Base-by-base conservation (phyloP, 2,113 vertebrate species). In the Ictidomys tridecemlineatus region DNA sequence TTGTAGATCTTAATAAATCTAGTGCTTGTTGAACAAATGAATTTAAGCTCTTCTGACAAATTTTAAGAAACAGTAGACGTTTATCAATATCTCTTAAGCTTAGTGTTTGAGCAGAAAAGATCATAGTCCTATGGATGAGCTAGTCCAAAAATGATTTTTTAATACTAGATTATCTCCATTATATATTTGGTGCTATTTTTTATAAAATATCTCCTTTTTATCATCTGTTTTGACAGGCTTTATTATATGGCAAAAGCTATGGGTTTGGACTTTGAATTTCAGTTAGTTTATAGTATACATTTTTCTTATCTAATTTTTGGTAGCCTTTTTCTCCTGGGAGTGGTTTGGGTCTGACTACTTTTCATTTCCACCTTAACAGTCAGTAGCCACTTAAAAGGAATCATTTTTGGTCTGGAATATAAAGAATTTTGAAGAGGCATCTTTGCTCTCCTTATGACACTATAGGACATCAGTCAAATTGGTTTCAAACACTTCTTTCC, bases 271-370 rank as follows among this genome's bases (percentile, higher is more conserved):
- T 97, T 92, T 95, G 72, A 91, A n/a, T 94, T 97, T 97, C 24
- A 76, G 89, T 80, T 98, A 91, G 95, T 98, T 96, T 96, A 91
- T 16, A 92, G 82, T 91, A 72, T 95, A 95, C 88, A 85, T 97
- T 97, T 94, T 98, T 97, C 97, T 97, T 97, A 91, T 96, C 94
- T 89, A 20, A 70, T 88, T 95, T 95, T 97, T 77, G 93, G 78
- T 84, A 77, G 53, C 51, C 45, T 79, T 42, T 97, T 96, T 97
- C 91, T 92, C 85, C 48, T 67, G 83, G 92, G 89, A 84, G 79
- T 85, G 77, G 82, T 93, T 98, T 97, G 77, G 79, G 85, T 97
- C 79, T 93, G 92, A 72, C 88, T 96, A 42, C 78, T 97, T 98
- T 76, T 93, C 82, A 0, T 67, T 97, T 98, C 88, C 18, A 94